Percentiles rank a stretch among this genome's conserved stretches.
Conservation (phyloP, 2,888 invertebrate genomes). For the Coelinius sp. region DNA sequence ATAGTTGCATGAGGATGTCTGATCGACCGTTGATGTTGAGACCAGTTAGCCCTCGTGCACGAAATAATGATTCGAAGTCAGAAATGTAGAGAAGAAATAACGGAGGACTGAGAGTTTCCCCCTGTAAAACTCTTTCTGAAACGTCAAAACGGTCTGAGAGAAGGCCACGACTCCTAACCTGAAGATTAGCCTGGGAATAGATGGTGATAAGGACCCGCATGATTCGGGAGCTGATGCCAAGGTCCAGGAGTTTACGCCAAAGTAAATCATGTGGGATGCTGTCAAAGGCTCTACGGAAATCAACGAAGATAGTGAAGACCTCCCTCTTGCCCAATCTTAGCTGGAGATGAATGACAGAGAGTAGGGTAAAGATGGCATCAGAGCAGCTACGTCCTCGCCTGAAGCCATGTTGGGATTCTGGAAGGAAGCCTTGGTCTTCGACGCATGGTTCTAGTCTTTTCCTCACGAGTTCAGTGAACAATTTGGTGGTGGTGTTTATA, state of each 20-base stretch:
- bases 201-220: slow-evolving; percentile 29
- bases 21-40: slow-evolving; percentile 25
- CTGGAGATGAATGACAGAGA: slow-evolving; percentile 31
- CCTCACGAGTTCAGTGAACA: slow-evolving; percentile 39
- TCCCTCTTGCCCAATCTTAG: not conserved
- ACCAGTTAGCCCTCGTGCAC: slow-evolving; percentile 19
- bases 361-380: slow-evolving; percentile 47
- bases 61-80: slow-evolving; percentile 30
- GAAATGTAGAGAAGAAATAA: slow-evolving; percentile 35
- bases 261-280: not conserved
- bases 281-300: slow-evolving; percentile 12
- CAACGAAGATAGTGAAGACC: slow-evolving; percentile 32
- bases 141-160: slow-evolving; percentile 25
- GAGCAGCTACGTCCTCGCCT: slow-evolving; percentile 30
- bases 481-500: slow-evolving; percentile 41
- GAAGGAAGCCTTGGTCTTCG: slow-evolving; percentile 33
- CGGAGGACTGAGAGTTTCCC: not conserved
- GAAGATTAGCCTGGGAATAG: slow-evolving; percentile 29
- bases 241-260: not conserved
- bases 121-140: slow-evolving; percentile 12
- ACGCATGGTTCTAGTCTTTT: slow-evolving; percentile 39
- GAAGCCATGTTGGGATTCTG: slow-evolving; percentile 44
- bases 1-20: slow-evolving; percentile 22
- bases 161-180: slow-evolving; percentile 15
- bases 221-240: slow-evolving; percentile 35